Conservation (phyloP, 2,888 invertebrate genomes). For the Nomada goodeniana region DNA sequence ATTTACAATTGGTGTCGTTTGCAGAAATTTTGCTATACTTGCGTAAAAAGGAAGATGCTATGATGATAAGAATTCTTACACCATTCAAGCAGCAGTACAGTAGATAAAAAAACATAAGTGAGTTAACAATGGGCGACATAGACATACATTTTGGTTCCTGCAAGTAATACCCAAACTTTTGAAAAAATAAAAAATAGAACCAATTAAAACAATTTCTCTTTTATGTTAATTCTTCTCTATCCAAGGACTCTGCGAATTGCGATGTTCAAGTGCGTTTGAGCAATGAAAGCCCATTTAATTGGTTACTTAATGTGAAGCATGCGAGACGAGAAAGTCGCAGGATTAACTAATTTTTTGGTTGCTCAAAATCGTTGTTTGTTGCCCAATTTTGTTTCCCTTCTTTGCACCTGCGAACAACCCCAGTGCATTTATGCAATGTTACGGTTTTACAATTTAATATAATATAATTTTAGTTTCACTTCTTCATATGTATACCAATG, state of each 20-base stretch:
- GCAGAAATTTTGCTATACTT: background rate
- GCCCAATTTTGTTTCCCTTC: background rate
- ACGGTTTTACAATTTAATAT: background rate
- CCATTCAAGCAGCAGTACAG: background rate
- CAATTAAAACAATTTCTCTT: constrained; percentile 20
- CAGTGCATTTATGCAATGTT: background rate
- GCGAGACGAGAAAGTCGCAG: constrained; percentile 25
- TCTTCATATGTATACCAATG: too few species aligned
- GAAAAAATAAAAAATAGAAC: background rate
- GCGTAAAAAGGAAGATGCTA: background rate
- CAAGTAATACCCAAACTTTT: background rate
- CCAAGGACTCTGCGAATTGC: background rate
- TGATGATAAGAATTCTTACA: background rate
- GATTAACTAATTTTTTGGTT: constrained; percentile 16
- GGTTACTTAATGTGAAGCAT: constrained; percentile 21
- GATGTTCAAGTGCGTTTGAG: constrained; percentile 1
- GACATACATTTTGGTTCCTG: too few species aligned
- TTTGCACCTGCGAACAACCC: background rate
- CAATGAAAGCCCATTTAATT: background rate
- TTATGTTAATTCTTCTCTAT: background rate
- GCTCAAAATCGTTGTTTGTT: background rate
- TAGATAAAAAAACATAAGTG: background rate
- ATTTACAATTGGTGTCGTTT: background rate
- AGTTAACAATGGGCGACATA: background rate
- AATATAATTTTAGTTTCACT: too few species aligned